Base-by-base conservation (phyloP, 2,888 invertebrate species). In the Noctua janthe region DNA sequence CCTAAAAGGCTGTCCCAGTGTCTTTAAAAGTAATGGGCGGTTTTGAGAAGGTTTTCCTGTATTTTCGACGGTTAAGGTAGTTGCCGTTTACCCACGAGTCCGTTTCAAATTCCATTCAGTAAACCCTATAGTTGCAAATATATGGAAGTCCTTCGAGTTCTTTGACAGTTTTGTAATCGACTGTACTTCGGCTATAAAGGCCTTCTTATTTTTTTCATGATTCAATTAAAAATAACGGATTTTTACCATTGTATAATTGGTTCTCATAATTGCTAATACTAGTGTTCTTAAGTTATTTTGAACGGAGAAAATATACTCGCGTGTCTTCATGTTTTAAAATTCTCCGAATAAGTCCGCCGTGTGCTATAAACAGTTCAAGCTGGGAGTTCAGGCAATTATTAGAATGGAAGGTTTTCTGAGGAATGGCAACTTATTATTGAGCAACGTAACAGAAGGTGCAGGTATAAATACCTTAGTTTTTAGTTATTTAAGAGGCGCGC, bases 341-440 rank as follows among this genome's bases (percentile, higher is more conserved):
- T 69, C n/a, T 62, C 4, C 13, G 43, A 74, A 71, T 76, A 71
- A 62, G 23, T 84, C 70, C 76, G 17, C 47, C n/a, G 35, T 71
- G 59, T 35, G 59, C 71, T 62, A 59, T 80, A 62, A 80, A 76
- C 71, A 74, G 72, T 84, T 70, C 56, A 73, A 59, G 29, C 72
- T 66, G 29, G 51, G n/a, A 70, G 59, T 76, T 84, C 29, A 76
- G 54, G 59, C 47, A 74, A 74, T 83, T 71, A 80, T 76, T 62
- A 66, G 66, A 83, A 74, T 62, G 66, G 76, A 73, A 62, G 70
- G 69, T 39, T 75, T 83, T 75, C 59, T 51, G 70, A 54, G 29
- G 39, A 76, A 73, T 59, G n/a, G 64, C 43, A 43, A 75, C 35
- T 20, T 66, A 70, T 66, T 64, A 56, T n/a, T 54, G 39, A 15